Base-by-base conservation (phyloP, 2,888 invertebrate species). In the Spilarctia lutea region DNA sequence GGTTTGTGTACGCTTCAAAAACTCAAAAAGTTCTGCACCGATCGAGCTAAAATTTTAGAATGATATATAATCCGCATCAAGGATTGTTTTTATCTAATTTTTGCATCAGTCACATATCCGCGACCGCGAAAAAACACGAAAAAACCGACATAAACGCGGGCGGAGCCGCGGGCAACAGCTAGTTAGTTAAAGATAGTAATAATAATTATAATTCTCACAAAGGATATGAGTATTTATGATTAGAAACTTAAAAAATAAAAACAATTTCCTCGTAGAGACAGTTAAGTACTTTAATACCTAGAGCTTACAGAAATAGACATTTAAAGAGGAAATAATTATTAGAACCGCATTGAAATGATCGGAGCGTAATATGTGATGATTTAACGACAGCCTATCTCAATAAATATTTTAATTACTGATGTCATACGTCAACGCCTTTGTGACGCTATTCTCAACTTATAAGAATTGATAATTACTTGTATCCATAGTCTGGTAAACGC, bases 331-430 rank as follows among this genome's bases (percentile, higher is more conserved):
- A 73, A 68, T 24, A 7, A 73, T 68, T 68, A 63, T 45, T 63
- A n/a, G 60, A 68, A 56, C 42, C 45, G 60, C 45, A 52, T 27
- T 72, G 27, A 52, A 65, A 66, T 52, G 52, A 71, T 63, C 42
- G 27, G 39, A 30, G 3, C 35, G n/a, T 35, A 70, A 27, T 76
- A 74, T 77, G 52, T 86, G 83, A 83, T 86, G 83, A 83, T 72
- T 87, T 83, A 86, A 73, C 79, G 79, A 79, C 84, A 80, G 75
- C 75, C 74, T 30, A 42, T 65, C 66, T 76, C 68, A 71, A 81
- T 84, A 81, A 84, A 86, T 85, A 85, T 84, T 85, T 79, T 83
- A 83, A 81, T 81, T 81, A 76, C 68, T 87, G 88, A 88, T 88
- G 86, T 86, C 88, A 87, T 76, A 77, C 71, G 27, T 56, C n/a